Conservation (phyloP, 2,888 invertebrate genomes). For the Scaptomyza cyrtandrae region DNA sequence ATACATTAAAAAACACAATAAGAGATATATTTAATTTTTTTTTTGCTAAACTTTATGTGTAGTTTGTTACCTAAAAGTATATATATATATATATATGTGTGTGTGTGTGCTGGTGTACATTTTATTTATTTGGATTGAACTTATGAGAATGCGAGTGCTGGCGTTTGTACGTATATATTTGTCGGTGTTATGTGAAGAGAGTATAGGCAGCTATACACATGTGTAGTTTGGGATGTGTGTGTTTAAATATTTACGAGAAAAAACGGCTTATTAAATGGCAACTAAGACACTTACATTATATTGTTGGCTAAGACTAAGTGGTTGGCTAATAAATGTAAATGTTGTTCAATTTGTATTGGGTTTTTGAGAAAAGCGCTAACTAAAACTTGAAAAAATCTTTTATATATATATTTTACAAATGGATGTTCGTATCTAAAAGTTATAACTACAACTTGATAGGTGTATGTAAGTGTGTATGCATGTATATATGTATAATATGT, state of each 20-base stretch:
- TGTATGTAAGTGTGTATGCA: conserved; percentile 26
- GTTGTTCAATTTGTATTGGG: conserved; percentile 36
- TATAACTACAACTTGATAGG: conserved; percentile 62
- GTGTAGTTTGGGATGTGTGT: conserved; percentile 29
- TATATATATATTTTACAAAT: conserved; percentile 55
- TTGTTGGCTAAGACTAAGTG: conserved; percentile 56
- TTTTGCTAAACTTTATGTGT: conserved; percentile 4
- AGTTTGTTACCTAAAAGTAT: conserved; percentile 14
- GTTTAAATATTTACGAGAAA: conserved; percentile 48
- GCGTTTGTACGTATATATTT: conserved; percentile 30
- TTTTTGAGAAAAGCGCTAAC: conserved; percentile 66
- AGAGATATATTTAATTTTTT: conserved; percentile 1
- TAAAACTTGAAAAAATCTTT: conserved; percentile 58
- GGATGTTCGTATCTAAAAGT: conserved; percentile 41
- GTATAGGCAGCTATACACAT: conserved; percentile 52
- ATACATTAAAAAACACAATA: neutral
- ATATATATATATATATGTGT: conserved; percentile 20
- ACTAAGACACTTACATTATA: conserved; percentile 70
- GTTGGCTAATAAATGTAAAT: conserved; percentile 34
- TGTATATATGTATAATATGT: conserved; percentile 24
- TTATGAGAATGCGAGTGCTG: conserved; percentile 67
- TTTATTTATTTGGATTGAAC: conserved; percentile 51
- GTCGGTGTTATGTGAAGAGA: conserved; percentile 16
- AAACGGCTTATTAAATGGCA: conserved; percentile 68
- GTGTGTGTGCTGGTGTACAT: conserved; percentile 18